Evolutionary conservation across 2,888 invertebrate genomes (phyloP).

Genomic region (Lepidocyrtinus sp.): DNA sequence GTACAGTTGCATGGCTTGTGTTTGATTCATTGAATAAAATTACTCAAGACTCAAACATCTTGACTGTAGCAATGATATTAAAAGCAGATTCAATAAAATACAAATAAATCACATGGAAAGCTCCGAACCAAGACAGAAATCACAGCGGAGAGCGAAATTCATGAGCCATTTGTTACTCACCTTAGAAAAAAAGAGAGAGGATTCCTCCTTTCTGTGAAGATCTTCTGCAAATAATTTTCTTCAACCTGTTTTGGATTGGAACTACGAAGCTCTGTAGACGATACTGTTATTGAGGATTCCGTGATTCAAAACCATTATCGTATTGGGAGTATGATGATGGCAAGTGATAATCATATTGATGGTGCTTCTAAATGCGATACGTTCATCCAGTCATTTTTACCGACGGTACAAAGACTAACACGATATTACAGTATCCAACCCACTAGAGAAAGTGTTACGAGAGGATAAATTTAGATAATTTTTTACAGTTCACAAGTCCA

Average conservation of each 20-base stretch:
- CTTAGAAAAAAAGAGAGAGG: background rate
- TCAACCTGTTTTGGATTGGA: background rate
- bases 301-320: background rate
- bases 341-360: background rate
- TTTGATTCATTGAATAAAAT: background rate
- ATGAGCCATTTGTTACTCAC: background rate
- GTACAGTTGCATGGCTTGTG: background rate
- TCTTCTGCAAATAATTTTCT: background rate
- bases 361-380: background rate
- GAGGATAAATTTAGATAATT: background rate
- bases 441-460: background rate
- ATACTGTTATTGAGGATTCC: background rate
- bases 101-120: background rate
- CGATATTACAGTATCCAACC: too few species aligned
- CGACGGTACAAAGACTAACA: too few species aligned
- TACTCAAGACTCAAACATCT: background rate
- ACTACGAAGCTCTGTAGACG: background rate
- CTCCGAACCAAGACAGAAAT: background rate
- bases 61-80: background rate
- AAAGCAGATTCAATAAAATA: background rate
- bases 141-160: background rate
- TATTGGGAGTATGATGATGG: background rate
- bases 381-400: too few species aligned
- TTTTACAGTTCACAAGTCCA: background rate
- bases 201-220: background rate